Base-by-base conservation (phyloP, 2,797 vertebrate species). In the Pseudochirops cupreus region DNA sequence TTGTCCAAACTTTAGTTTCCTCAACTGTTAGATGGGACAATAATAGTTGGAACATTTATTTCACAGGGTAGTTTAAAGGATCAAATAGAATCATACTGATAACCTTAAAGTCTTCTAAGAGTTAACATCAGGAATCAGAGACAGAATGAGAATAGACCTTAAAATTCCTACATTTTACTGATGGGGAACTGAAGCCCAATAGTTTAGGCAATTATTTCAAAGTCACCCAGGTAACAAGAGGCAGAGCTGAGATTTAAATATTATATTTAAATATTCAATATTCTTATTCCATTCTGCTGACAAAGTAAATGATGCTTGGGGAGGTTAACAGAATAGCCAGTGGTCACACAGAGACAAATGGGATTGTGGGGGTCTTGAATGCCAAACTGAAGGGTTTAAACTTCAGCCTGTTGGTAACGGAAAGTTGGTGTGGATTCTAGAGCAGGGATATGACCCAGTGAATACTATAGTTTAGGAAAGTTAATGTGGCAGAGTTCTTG, bases 41-140 rank as follows among this genome's bases (percentile, higher is more conserved):
- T 90, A 33, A 1, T 58, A 50, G 9, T 12, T 33, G 28, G 24
- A 53, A 57, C 9, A 4, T 5, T 57, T 57, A 74, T 58, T 18
- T 74, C 53, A 57, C 12, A 0, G 50, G 6, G 18, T 12, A 16
- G 33, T 29, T 18, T 46, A 2, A 1, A 0, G 0, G 1, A 14
- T 31, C 31, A 67, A 18, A 67, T n/a, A 14, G 13, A n/a, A n/a
- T 18, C 33, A 67, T 67, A 2, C 1, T 26, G 13, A 67, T n/a
- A 18, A 62, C 33, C 33, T 67, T n/a, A n/a, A 67, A n/a, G 62
- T 33, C 0, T 6, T 67, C 28, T 67, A 67, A n/a, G 4, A 62
- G 62, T 9, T 67, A 67, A 67, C 62, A 67, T n/a, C 62, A 67
- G n/a, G 7, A 67, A 14, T 67, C 62, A 67, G 14, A 62, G 59